Evolutionary conservation across 2,113 vertebrate genomes (phyloP).

Genomic region (Silurus asotus): DNA sequence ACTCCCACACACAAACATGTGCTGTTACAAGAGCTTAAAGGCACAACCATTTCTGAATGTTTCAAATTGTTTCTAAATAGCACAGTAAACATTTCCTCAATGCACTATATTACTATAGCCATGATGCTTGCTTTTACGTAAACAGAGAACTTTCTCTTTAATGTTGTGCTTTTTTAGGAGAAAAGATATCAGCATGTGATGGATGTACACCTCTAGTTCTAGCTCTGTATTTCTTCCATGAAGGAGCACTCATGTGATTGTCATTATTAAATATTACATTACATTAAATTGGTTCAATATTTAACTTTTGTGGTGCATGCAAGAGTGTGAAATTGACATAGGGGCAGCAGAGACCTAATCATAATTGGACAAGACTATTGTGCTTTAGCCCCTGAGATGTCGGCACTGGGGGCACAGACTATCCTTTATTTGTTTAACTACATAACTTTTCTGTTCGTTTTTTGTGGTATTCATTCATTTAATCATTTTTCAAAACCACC

Average conservation of each 20-base stretch:
- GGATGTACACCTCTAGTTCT: not conserved
- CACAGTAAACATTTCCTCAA: not conserved
- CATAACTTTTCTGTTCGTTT: not conserved
- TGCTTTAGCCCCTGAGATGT: not conserved
- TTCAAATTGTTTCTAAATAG: not conserved
- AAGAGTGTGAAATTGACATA: not conserved
- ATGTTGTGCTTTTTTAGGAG: not conserved
- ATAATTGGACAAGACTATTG: not conserved
- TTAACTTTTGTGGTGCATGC: not conserved
- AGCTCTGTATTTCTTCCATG: not conserved
- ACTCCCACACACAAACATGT: slow-evolving; percentile 25
- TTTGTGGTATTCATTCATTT: not conserved
- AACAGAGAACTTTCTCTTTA: not conserved
- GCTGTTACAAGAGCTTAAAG: slow-evolving; percentile 10
- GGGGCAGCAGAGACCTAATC: not conserved
- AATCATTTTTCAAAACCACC: not conserved
- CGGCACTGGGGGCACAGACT: not conserved
- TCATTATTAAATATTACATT: not conserved
- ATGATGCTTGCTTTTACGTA: not conserved
- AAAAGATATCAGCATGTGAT: not conserved
- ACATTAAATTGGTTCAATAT: slow-evolving; percentile 9
- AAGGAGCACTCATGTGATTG: not conserved
- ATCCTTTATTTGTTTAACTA: not conserved
- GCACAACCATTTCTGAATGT: not conserved
- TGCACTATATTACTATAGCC: not conserved